Base-by-base conservation (phyloP, 37 sponge, comb jelly and placozoan genomes). In the Halisarca cf. caerulea region DNA sequence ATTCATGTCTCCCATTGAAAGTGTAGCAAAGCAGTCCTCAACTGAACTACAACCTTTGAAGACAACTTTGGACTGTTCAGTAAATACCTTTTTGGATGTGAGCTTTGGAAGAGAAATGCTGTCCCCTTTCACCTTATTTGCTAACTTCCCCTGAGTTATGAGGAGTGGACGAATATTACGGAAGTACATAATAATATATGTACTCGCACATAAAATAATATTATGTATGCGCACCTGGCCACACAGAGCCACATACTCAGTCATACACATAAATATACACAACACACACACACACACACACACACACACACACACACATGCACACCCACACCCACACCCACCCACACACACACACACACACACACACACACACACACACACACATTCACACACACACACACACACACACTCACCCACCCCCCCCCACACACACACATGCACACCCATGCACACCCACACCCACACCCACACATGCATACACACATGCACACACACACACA, bases 11-110 rank as follows among this genome's bases (percentile, higher is more conserved):
- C 51, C 51, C 51, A 47, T 47, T 57, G 45, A 3, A 18, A 82
- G 11, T 37, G 21, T 37, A 33, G 66, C 25, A 23, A 25, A 53
- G 61, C 8, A 74, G 28, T 47, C 61, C 72, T 5, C 42, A 23
- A 53, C 20, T 72, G 40, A 15, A 2, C 71, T 79, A 43, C 82
- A 58, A 15, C 53, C 66, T 59, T 84, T 51, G 77, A 91, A 91
- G 15, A 88, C 74, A 37, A 17, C 54, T 23, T 18, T 59, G 14
- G 74, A 47, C 0, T 27, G 41, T 60, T 74, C 78, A 81, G 38
- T 77, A 33, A 30, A 91, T 5, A 91, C 92, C 32, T 75, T 36
- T 44, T 80, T 58, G 30, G 88, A 88, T 73, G 74, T 81, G 81
- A 74, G 77, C 44, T 38, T 77, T 9, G 70, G 72, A 0, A 74